phyloP scores from a whole-genome alignment of 2,113 vertebrate genomes.

The Kobus ellipsiprymnus region DNA sequence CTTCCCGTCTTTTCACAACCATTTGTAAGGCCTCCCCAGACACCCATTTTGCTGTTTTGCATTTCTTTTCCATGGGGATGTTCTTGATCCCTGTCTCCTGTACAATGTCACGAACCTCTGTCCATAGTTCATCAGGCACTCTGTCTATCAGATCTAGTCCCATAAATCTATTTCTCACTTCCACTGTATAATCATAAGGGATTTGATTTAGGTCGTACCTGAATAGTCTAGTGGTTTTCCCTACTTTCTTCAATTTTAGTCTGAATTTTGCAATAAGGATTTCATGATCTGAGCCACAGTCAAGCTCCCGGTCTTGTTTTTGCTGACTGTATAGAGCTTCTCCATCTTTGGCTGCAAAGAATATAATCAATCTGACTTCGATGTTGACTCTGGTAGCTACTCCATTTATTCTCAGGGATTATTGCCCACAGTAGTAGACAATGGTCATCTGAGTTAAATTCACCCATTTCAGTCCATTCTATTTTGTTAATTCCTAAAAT shows the following conservation, averaged over 20 bases:
- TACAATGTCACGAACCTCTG: accelerated
- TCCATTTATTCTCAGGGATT: background rate
- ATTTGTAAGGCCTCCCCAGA: background rate
- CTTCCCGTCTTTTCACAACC: background rate
- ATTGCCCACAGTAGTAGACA: background rate
- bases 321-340: background rate
- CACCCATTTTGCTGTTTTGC: background rate
- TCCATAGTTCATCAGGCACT: background rate
- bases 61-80: background rate
- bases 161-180: background rate
- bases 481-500: background rate
- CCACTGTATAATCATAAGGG: background rate
- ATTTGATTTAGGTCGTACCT: background rate
- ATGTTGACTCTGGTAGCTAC: background rate
- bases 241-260: background rate
- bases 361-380: background rate
- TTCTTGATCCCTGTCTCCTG: background rate
- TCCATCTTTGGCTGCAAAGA: background rate
- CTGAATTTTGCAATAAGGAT: background rate
- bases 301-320: background rate
- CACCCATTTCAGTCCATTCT: background rate
- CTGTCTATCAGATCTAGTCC: background rate
- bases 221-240: background rate
- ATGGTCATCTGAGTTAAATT: background rate
- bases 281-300: background rate